phyloP scores from a whole-genome alignment of 2,888 invertebrate genomes.

The Keiferia lycopersicella region DNA sequence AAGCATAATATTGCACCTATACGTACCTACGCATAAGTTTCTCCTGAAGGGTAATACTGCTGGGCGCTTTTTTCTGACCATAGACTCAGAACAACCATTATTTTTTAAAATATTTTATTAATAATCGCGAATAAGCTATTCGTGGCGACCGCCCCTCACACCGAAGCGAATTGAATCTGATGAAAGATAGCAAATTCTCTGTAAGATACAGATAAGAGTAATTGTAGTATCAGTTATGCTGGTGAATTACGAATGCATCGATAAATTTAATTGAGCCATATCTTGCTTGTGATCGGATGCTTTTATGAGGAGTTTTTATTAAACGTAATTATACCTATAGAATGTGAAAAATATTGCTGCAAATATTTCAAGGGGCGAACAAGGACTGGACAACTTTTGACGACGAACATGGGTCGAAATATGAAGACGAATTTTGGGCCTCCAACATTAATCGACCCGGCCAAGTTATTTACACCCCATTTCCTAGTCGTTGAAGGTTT shows the following conservation, averaged over 20 bases:
- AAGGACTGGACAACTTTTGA: too few relatives aligned
- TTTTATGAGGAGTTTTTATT: conserved; percentile 18
- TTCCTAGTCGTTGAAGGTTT: too few relatives aligned
- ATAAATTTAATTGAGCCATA: conserved; percentile 19
- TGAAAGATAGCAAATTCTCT: conserved; percentile 10
- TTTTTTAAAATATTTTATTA: background rate
- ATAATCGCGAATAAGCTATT: background rate
- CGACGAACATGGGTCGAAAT: too few relatives aligned
- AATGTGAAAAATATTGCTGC: background rate
- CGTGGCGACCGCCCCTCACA: background rate
- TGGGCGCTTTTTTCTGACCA: too few relatives aligned
- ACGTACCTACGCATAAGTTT: too few relatives aligned
- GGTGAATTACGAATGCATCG: conserved; percentile 18
- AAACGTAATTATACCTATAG: background rate
- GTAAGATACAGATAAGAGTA: conserved; percentile 28
- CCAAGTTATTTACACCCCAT: too few relatives aligned
- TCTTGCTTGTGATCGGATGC: conserved; percentile 5
- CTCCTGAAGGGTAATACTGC: too few relatives aligned
- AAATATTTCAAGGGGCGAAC: background rate
- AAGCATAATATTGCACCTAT: too few relatives aligned
- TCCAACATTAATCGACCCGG: too few relatives aligned
- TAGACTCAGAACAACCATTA: too few relatives aligned
- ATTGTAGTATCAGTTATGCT: conserved; percentile 11
- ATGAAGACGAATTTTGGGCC: too few relatives aligned
- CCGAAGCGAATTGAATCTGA: conserved; percentile 10